phyloP scores from a whole-genome alignment of 2,888 invertebrate species.

The Agriotes lineatus region DNA sequence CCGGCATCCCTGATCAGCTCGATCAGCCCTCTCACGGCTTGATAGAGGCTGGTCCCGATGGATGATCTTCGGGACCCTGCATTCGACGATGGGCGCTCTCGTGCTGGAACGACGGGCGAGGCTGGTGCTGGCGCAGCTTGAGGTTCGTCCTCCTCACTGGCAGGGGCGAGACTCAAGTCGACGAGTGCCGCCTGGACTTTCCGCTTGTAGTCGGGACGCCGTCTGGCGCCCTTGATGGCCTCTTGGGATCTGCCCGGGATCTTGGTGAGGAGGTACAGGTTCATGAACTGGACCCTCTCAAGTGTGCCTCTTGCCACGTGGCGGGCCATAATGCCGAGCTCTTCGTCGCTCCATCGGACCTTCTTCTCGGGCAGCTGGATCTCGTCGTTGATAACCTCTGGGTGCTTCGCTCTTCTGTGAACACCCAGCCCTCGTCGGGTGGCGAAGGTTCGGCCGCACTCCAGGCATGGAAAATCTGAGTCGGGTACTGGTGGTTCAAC shows the following conservation, averaged over 20 bases:
- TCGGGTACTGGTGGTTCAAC: not conserved
- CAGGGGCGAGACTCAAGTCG: no score
- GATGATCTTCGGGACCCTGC: no score
- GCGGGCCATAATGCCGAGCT: not conserved
- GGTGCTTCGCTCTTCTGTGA: not conserved
- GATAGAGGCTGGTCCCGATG: no score
- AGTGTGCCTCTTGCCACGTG: not conserved
- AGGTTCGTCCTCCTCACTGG: no score
- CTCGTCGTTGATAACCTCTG: constrained; percentile 1
- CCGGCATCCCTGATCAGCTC: no score
- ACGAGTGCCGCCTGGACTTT: no score
- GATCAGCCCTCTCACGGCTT: no score
- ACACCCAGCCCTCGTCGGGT: not conserved
- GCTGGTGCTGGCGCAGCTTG: no score
- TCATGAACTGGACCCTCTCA: not conserved
- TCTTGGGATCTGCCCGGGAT: not conserved
- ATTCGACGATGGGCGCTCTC: no score
- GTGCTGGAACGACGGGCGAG: no score
- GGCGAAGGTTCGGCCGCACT: not conserved
- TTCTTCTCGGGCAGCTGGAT: not conserved
- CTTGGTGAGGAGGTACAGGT: not conserved
- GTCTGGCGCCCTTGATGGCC: not conserved
- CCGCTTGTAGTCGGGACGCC: not conserved
- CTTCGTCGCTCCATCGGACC: not conserved
- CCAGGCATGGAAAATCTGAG: not conserved